These are phyloP conservation scores for Andrena trimmerana DNA, from an alignment of 2,888 invertebrate species.

Conservation along the genomic window DNA sequence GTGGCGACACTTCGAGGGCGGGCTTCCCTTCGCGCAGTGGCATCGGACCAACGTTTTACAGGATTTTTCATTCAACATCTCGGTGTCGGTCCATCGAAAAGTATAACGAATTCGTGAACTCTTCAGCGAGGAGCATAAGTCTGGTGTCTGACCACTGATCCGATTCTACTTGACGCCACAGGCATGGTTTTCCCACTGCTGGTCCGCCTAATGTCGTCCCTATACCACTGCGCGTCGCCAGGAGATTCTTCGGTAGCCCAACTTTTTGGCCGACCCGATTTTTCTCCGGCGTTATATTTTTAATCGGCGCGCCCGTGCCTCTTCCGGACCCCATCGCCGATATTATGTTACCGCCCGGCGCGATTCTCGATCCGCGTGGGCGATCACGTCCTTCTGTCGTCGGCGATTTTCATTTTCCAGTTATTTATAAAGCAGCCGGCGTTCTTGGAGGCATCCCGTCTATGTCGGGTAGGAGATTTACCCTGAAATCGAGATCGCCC, in stretches of 20 bases:
- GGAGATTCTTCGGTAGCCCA: not conserved
- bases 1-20: conserved; percentile 28
- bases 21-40: not conserved
- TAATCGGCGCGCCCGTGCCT: conserved; percentile 42
- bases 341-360: conserved; percentile 63
- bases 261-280: conserved; percentile 37
- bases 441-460: conserved; percentile 29
- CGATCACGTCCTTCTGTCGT: conserved; percentile 49
- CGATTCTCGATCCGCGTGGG: conserved; percentile 43
- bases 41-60: not conserved
- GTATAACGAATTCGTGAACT: too few relatives aligned
- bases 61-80: not conserved
- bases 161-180: not conserved
- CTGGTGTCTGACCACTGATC: not conserved
- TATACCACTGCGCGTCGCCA: not conserved
- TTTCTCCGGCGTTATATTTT: conserved; percentile 60
- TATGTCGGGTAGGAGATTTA: conserved; percentile 31
- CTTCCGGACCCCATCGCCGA: conserved; percentile 47
- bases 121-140: too few relatives aligned
- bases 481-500: conserved; percentile 44
- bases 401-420: conserved; percentile 55
- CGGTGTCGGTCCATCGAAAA: not conserved
- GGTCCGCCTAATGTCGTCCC: not conserved
- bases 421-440: conserved; percentile 53
- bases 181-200: not conserved